These are phyloP conservation scores for Pogonocherus hispidulus DNA, from an alignment of 2,888 invertebrate genomes.

Conservation along the genomic window DNA sequence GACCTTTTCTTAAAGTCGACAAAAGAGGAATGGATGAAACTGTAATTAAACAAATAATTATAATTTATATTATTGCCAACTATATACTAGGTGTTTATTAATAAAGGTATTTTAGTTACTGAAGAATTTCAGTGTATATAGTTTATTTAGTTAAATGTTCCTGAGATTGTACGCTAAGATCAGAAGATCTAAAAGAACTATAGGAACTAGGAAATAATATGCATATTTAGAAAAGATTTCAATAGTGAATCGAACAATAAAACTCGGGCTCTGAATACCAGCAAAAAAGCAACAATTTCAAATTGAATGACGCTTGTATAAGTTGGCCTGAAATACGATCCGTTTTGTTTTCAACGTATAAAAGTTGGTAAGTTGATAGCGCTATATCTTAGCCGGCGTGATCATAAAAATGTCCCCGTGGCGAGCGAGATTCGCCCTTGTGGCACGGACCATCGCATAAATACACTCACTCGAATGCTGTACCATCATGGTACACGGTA, in stretches of 20 bases:
- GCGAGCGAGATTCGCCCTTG: constrained; percentile 63
- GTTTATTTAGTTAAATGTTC: too few species aligned
- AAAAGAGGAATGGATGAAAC: too few species aligned
- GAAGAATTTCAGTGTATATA: too few species aligned
- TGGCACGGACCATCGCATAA: constrained; percentile 58
- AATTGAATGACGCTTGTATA: constrained; percentile 66
- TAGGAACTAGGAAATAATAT: background rate
- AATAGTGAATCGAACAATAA: constrained; percentile 40
- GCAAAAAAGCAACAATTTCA: constrained; percentile 62
- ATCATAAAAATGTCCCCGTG: constrained; percentile 68
- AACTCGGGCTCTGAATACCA: constrained; percentile 41
- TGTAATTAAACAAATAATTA: too few species aligned
- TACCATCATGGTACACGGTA: constrained; percentile 48
- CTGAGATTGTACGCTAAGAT: too few species aligned
- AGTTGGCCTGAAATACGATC: constrained; percentile 67
- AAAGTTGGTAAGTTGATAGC: constrained; percentile 69
- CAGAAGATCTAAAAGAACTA: too few species aligned
- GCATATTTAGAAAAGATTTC: constrained; percentile 17
- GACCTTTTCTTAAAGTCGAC: too few species aligned
- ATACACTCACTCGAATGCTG: constrained; percentile 52
- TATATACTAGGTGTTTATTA: too few species aligned
- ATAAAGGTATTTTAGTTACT: too few species aligned
- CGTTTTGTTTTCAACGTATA: constrained; percentile 68
- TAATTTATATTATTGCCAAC: too few species aligned
- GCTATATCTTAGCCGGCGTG: constrained; percentile 68